phyloP scores from a whole-genome alignment of 64 coral and sea anemone genomes.

The Stylophora pistillata region DNA sequence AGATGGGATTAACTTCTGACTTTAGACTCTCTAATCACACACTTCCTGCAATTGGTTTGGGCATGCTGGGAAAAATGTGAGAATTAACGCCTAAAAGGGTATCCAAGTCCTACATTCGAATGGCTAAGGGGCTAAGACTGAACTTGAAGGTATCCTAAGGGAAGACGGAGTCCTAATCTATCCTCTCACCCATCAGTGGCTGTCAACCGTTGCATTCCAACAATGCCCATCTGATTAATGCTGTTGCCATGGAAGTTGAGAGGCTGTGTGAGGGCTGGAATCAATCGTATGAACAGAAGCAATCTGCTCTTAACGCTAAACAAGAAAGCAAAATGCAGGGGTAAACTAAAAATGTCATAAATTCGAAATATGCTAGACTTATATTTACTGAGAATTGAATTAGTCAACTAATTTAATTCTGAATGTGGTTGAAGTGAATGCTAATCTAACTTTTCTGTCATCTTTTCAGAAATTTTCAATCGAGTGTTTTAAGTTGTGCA shows the following conservation, averaged over 20 bases:
- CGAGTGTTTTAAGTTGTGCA: too few species aligned
- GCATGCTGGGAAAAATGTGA: constrained; percentile 86
- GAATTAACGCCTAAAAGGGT: constrained; percentile 62
- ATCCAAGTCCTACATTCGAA: constrained; percentile 58
- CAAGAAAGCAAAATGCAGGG: too few species aligned
- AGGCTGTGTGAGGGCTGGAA: constrained; percentile 77
- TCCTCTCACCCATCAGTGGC: constrained; percentile 83
- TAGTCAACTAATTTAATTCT: too few species aligned
- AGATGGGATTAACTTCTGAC: constrained; percentile 84
- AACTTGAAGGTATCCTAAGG: constrained; percentile 79
- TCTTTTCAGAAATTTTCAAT: too few species aligned
- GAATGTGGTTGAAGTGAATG: too few species aligned
- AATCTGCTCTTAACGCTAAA: constrained; percentile 7
- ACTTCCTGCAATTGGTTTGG: constrained; percentile 90
- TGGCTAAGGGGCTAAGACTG: constrained; percentile 62
- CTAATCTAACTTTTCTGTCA: too few species aligned
- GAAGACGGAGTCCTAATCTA: constrained; percentile 82
- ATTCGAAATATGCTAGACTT: too few species aligned
- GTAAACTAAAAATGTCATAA: too few species aligned
- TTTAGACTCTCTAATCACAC: constrained; percentile 78
- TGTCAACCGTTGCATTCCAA: constrained; percentile 75
- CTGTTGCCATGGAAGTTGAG: constrained; percentile 90
- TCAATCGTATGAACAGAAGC: constrained; percentile 62
- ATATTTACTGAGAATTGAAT: too few species aligned
- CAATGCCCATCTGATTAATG: constrained; percentile 75